phyloP scores from a whole-genome alignment of 2,888 invertebrate genomes.

The Callinectes sapidus region DNA sequence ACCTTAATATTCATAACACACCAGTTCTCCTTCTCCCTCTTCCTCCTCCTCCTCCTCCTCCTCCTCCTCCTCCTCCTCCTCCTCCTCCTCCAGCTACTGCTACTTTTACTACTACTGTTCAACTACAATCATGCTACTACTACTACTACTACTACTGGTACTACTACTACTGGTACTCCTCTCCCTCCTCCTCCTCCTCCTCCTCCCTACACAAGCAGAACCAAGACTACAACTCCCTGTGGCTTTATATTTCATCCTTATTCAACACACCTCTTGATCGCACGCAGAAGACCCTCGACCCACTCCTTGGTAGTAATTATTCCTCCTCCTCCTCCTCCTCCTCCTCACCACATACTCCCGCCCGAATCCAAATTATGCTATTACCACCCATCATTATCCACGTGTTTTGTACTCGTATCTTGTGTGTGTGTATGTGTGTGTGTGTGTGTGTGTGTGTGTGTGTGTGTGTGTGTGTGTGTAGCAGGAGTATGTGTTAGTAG shows the following conservation, averaged over 20 bases:
- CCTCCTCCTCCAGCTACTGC: too few species aligned
- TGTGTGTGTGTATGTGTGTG: background rate
- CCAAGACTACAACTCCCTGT: background rate
- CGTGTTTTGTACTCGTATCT: background rate
- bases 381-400: conserved; percentile 13
- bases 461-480: background rate
- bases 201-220: background rate
- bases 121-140: too few species aligned
- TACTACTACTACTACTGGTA: too few species aligned
- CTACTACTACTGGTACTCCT: too few species aligned
- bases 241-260: background rate
- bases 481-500: background rate
- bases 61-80: background rate
- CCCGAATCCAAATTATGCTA: background rate
- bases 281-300: background rate
- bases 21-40: background rate
- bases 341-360: background rate
- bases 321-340: background rate
- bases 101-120: too few species aligned
- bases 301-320: background rate
- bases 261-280: background rate
- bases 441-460: conserved; percentile 1
- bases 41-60: too few species aligned
- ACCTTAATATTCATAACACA: background rate
- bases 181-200: background rate